phyloP scores from a whole-genome alignment of 2,888 invertebrate species.

The Standfussiana lucernea region DNA sequence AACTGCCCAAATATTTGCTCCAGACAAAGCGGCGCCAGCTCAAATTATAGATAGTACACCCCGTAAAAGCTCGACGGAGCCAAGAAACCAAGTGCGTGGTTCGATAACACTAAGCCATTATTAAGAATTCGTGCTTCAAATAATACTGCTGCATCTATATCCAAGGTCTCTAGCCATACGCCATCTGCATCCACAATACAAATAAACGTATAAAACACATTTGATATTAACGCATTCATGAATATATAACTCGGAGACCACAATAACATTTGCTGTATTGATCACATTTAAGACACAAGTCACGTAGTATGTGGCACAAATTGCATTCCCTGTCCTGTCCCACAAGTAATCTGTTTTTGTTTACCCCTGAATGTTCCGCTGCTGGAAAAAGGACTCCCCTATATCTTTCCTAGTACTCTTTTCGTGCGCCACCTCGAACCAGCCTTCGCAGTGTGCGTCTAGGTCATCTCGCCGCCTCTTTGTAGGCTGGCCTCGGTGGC shows the following conservation, averaged over 20 bases:
- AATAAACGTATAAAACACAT: slow-evolving; percentile 15
- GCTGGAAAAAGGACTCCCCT: neutral
- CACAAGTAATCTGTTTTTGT: neutral
- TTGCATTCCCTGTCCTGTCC: neutral
- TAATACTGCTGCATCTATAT: neutral
- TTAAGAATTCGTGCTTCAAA: slow-evolving; percentile 6
- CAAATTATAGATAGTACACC: neutral
- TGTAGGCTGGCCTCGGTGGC: neutral
- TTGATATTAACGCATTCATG: slow-evolving; percentile 38
- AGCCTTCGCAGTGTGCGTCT: neutral
- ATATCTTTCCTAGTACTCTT: neutral
- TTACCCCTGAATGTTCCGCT: neutral
- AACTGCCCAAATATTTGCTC: neutral
- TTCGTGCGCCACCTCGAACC: neutral
- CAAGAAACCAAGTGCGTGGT: neutral
- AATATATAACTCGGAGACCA: slow-evolving; percentile 27
- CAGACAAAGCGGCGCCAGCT: neutral
- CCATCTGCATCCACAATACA: slow-evolving; percentile 22
- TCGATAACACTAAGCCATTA: neutral
- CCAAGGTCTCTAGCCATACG: slow-evolving; percentile 30
- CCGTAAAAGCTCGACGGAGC: neutral
- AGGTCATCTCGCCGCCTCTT: neutral
- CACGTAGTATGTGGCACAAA: slow-evolving; percentile 16
- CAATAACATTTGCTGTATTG: slow-evolving; percentile 12
- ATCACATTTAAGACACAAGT: slow-evolving; percentile 15